Evolutionary conservation across 2,113 vertebrate genomes (phyloP), one percentile per base, ranked within the genome.

Genomic region (Microtus montanus): DNA sequence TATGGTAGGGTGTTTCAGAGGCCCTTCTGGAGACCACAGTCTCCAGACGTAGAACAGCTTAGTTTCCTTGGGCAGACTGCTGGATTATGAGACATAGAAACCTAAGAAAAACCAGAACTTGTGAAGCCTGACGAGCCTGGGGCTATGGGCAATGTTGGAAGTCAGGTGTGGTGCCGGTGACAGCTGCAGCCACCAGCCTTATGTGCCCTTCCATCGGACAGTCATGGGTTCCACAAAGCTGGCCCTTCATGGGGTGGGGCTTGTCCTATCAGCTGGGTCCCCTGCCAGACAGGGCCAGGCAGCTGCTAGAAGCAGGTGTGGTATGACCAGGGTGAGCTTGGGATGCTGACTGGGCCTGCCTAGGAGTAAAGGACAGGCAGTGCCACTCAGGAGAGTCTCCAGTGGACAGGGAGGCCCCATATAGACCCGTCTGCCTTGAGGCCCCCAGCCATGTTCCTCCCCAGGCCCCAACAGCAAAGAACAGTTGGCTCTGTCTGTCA

Each of bases 401-500:
- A 9, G 54, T 63, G n/a, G 61, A 28, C 9, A 17, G 8, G 70
- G 63, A 74, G 84, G 41, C 41, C 75, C 66, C 33, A 7, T 41
- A 44, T 15, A n/a, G 22, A 47, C 15, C 1, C 61, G 1, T 20
- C 41, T 7, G 28, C 30, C 22, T 75, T 20, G n/a, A 24, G 75
- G 17, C 78, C 52, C 61, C 52, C 4, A 10, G 14, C 63, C 77
- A 20, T 0, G 11, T 68, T 47, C 84, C 33, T 38, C 41, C 35
- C 38, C 17, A 6, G 33, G 38, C 80, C 64, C 19, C 47, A 20
- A 20, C 2, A 10, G 68, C 30, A 61, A 47, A 89, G 54, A 61
- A 73, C 96, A 93, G 82, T 88, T 95, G 97, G 85, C 82, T 92
- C 83, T 3, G 49, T 90, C 93, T 26, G 38, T 96, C 93, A 96